Percentiles rank a stretch among this genome's conserved stretches.
phyloP scores from a whole-genome alignment of 2,113 vertebrate genomes.

The Isichthys henryi region DNA sequence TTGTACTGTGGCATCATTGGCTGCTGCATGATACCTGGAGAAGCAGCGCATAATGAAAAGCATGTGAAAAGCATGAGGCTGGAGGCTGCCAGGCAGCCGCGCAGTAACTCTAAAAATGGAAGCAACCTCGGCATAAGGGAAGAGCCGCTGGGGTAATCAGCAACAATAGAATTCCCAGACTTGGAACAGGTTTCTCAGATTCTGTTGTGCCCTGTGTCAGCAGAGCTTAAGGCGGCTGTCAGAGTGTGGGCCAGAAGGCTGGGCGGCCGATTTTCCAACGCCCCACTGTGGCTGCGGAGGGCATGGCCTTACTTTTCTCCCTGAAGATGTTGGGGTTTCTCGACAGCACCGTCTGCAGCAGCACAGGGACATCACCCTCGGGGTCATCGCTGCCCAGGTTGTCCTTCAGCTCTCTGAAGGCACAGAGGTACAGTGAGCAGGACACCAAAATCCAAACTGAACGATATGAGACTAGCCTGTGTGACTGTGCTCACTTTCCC shows the following conservation, averaged over 20 bases:
- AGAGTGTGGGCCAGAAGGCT: neutral
- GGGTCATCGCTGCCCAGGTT: conserved; percentile 97
- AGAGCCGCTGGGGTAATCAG: neutral
- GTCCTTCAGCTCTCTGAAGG: conserved; percentile 90
- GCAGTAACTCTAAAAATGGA: neutral
- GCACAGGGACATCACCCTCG: conserved; percentile 90
- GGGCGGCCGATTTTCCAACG: neutral
- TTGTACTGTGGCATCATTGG: conserved; percentile 88
- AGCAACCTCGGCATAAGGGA: neutral
- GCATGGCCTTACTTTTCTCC: conserved; percentile 90
- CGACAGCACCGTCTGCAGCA: conserved; percentile 88
- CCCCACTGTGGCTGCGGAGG: conserved; percentile 60
- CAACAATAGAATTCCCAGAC: neutral
- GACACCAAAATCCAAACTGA: neutral
- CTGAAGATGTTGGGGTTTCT: conserved; percentile 98
- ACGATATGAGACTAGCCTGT: neutral
- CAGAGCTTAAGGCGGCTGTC: neutral
- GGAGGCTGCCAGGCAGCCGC: neutral
- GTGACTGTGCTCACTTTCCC: neutral
- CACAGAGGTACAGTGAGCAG: neutral
- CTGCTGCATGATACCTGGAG: conserved; percentile 78
- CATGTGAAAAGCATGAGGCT: neutral
- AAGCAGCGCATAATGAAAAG: neutral
- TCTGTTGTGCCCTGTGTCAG: neutral
- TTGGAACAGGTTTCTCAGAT: neutral